Percentiles rank a stretch among this genome's conserved stretches.
phyloP scores from a whole-genome alignment of 2,113 vertebrate genomes.

The Dipodomys stephensi region DNA sequence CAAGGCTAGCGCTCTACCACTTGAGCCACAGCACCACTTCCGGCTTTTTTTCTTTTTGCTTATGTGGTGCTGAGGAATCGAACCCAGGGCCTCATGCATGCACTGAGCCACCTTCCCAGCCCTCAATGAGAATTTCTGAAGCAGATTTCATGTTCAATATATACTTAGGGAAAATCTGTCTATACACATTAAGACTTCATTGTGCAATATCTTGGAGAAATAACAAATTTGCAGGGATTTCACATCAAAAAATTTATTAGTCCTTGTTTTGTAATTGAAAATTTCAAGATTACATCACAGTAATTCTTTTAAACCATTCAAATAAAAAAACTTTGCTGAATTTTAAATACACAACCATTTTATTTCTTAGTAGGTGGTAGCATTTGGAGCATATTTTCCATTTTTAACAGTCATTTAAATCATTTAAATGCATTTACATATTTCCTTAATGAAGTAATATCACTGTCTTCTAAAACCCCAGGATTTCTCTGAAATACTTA shows the following conservation, averaged over 20 bases:
- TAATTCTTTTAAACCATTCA: constrained; percentile 30
- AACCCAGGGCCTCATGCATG: no score
- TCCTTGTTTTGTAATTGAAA: constrained; percentile 31
- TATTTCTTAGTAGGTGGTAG: neutral
- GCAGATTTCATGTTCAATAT: neutral
- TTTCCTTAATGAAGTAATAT: constrained; percentile 9
- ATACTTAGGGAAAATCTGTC: neutral
- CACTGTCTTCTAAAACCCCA: constrained; percentile 8
- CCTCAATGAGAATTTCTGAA: constrained; percentile 44
- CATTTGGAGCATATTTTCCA: constrained; percentile 44
- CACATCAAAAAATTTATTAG: constrained; percentile 36
- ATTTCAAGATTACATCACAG: neutral
- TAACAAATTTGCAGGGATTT: neutral
- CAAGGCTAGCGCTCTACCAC: no score
- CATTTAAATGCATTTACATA: constrained; percentile 35
- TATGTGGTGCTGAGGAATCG: no score
- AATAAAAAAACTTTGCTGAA: constrained; percentile 41
- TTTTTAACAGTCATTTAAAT: constrained; percentile 47
- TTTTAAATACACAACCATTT: constrained; percentile 34
- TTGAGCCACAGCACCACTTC: no score
- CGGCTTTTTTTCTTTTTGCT: no score
- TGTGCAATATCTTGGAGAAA: neutral
- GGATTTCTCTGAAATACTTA: constrained; percentile 47
- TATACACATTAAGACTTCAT: constrained; percentile 6
- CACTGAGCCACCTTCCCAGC: no score